Evolutionary conservation across 2,888 invertebrate species (phyloP), one percentile per base, ranked within the genome.

Genomic region (Eretmocerus hayati): DNA sequence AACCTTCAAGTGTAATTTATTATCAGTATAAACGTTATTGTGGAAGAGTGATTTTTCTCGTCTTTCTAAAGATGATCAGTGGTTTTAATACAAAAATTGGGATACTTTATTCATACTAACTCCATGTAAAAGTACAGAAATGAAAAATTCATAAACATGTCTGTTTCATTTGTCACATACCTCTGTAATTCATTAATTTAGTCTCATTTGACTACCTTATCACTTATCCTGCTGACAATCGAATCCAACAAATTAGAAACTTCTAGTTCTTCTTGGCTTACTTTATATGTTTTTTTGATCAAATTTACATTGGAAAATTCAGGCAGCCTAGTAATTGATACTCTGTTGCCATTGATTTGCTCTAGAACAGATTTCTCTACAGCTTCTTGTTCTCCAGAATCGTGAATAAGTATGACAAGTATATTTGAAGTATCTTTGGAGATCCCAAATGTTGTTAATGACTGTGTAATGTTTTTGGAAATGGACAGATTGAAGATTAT

Each of bases 391-490:
- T 69, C 63, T 26, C 64, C 53, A 8, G 53, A 54, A 22, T 69
- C 62, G 32, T 70, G 64, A 46, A 81, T 59, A 2, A 73, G 58
- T 15, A 71, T 73, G 18, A 79, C 66, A 23, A 81, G 54, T 41
- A 80, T 62, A 52, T 74, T 71, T 8, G 60, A 69, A 47, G 76
- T 75, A 2, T 65, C 64, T 45, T 76, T 76, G 38, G 70, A 66
- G 16, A 82, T 75, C 2, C 85, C 84, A 69, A 85, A 86, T 51
- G 75, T 81, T 42, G 66, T 72, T 41, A 87, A 71, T 52, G 86
- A 83, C 55, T 81, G 79, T 4, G 81, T 76, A 54, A 87, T 87
- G 58, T 84, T 85, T 61, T 80, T 83, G 0, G 83, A 79, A 2
- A 79, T 67, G 0, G 85, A 85, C 50, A 87, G 71, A 65, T 82